Percentiles rank a stretch among this genome's conserved stretches.
phyloP scores from a whole-genome alignment of 2,888 invertebrate genomes.

The Nemotelus pantherinus region DNA sequence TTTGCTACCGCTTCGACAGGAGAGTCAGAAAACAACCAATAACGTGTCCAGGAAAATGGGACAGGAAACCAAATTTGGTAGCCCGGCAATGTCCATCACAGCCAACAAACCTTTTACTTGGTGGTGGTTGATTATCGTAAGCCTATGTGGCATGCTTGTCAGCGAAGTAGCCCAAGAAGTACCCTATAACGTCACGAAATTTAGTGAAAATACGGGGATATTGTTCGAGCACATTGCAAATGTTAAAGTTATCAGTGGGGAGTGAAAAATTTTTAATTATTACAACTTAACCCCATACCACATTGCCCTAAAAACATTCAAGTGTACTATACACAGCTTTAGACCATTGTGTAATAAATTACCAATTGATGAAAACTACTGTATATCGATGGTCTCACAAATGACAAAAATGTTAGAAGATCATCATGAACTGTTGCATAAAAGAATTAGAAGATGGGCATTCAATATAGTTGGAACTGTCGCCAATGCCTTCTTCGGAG shows the following conservation, averaged over 20 bases:
- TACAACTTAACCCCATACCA: background rate
- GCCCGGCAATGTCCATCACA: background rate
- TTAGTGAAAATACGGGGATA: background rate
- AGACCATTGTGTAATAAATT: background rate
- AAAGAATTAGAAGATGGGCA: conserved; percentile 9
- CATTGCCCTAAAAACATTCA: background rate
- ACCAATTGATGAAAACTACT: background rate
- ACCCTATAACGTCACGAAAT: too few species aligned
- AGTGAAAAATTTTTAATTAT: background rate
- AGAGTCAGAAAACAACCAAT: background rate
- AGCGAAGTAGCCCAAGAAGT: too few species aligned
- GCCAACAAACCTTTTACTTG: too few species aligned
- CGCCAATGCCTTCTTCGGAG: conserved; percentile 2
- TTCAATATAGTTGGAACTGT: conserved; percentile 12
- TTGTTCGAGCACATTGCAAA: background rate
- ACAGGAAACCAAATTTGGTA: too few species aligned
- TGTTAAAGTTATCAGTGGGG: background rate
- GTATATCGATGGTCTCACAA: background rate
- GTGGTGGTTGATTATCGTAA: too few species aligned
- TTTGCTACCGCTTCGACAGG: background rate
- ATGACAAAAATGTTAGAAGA: background rate
- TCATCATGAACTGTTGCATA: background rate
- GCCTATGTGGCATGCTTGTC: too few species aligned
- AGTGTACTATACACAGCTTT: background rate
- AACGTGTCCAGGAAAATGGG: too few species aligned